These are phyloP conservation scores for Micronycteris hirsuta DNA, from an alignment of 2,113 vertebrate species.

Conservation along the genomic window DNA sequence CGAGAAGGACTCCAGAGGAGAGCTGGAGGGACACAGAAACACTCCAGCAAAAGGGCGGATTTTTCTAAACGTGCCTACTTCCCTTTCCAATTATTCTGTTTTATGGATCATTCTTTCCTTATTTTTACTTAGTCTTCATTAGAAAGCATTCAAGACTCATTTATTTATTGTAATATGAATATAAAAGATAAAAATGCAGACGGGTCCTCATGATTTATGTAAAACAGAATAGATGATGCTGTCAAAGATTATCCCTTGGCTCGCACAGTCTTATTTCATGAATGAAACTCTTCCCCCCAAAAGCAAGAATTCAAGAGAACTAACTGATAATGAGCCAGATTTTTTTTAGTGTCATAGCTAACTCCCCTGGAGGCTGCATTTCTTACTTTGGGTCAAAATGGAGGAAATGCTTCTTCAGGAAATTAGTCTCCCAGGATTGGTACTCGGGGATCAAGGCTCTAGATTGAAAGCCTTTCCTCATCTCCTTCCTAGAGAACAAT, in stretches of 20 bases:
- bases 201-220: background rate
- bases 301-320: background rate
- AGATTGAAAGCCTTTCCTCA: background rate
- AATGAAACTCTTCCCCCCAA: background rate
- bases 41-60: background rate
- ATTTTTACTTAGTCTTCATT: background rate
- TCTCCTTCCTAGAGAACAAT: background rate
- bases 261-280: background rate
- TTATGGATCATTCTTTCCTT: background rate
- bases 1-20: conserved; percentile 46
- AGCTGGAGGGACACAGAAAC: conserved; percentile 46
- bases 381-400: background rate
- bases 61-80: background rate
- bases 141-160: background rate
- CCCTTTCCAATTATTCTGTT: background rate
- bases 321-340: background rate
- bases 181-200: conserved; percentile 5
- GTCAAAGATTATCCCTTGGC: background rate
- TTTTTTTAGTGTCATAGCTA: background rate
- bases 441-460: background rate
- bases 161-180: background rate
- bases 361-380: background rate
- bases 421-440: background rate
- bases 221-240: background rate
- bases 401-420: background rate